phyloP scores from a whole-genome alignment of 2,888 invertebrate genomes.

The Ochropacha duplaris region DNA sequence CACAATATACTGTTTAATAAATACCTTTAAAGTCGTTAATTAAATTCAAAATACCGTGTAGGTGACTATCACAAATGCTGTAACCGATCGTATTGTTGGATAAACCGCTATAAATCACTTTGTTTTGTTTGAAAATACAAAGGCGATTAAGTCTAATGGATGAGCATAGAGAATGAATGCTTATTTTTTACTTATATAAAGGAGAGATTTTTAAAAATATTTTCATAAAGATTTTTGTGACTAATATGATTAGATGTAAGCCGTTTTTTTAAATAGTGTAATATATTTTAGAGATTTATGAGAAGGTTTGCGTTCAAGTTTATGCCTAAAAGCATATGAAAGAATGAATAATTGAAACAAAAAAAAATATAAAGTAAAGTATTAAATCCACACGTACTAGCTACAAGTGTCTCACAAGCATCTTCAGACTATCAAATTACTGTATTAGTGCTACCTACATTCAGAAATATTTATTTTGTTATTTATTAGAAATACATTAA shows the following conservation, averaged over 20 bases:
- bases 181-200: slow-evolving; percentile 11
- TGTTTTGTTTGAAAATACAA: slow-evolving; percentile 10
- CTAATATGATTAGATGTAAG: neutral
- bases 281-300: no score
- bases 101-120: slow-evolving; percentile 11
- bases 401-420: no score
- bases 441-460: no score
- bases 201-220: slow-evolving; percentile 4
- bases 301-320: no score
- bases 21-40: neutral
- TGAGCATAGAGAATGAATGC: slow-evolving; percentile 10
- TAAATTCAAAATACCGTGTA: slow-evolving; percentile 1
- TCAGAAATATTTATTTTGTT: no score
- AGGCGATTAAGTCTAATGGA: slow-evolving; percentile 12
- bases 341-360: no score
- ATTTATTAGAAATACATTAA: no score
- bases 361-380: no score
- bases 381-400: no score
- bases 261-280: neutral
- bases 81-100: slow-evolving; percentile 4
- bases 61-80: slow-evolving; percentile 5
- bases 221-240: neutral
- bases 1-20: no score
- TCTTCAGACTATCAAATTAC: no score
- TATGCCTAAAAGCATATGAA: no score